phyloP scores from a whole-genome alignment of 2,797 vertebrate genomes.

The Sorex maritimensis region DNA sequence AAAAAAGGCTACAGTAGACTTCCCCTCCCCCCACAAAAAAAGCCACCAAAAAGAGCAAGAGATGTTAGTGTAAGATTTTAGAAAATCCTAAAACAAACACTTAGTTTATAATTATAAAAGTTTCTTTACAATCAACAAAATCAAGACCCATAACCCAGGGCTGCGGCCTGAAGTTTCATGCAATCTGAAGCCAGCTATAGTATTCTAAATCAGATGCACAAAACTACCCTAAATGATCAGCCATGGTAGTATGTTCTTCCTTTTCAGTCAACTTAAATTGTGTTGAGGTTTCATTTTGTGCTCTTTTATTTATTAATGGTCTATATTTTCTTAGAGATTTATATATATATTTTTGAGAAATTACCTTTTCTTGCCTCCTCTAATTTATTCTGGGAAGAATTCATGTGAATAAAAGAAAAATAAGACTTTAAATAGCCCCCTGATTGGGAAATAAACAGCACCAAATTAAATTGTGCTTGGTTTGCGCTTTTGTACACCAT shows the following conservation, averaged over 20 bases:
- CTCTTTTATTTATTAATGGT: not conserved
- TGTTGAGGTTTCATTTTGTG: not conserved
- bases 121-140: conserved; percentile 29
- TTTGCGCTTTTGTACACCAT: not conserved
- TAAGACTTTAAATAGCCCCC: not conserved
- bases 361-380: not conserved
- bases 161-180: too few relatives aligned
- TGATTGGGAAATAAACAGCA: conserved; percentile 14
- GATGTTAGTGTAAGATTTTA: not conserved
- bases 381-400: not conserved
- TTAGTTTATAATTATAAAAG: not conserved
- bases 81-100: conserved; percentile 16
- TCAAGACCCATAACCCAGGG: too few relatives aligned
- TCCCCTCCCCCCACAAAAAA: not conserved
- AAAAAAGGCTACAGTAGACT: too few relatives aligned
- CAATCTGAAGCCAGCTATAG: too few relatives aligned
- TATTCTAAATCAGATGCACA: too few relatives aligned
- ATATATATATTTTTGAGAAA: not conserved
- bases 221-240: not conserved
- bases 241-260: rapidly evolving
- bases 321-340: not conserved
- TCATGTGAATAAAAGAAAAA: not conserved
- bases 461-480: not conserved
- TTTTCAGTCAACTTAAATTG: not conserved
- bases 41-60: not conserved